Evolutionary conservation across 2,888 invertebrate genomes (phyloP), one percentile per base, ranked within the genome.

Genomic region (Lagria hirta): DNA sequence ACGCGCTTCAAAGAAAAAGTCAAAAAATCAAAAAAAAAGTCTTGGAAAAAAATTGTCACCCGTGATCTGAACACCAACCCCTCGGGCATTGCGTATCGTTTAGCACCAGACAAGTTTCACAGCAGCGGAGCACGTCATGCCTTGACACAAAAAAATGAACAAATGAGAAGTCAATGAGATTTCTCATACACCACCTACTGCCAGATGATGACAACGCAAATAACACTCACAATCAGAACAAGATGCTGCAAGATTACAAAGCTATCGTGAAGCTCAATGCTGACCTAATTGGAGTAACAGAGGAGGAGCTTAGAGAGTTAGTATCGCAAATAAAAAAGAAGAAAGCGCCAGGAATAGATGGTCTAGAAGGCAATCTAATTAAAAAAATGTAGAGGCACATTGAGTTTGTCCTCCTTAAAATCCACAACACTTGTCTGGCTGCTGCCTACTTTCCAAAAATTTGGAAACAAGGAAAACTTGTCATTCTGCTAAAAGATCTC

Each of bases 381-480:
- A n/a, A n/a, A n/a, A n/a, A n/a, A n/a, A n/a, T n/a, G n/a, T n/a
- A n/a, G n/a, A n/a, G n/a, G n/a, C n/a, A n/a, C n/a, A n/a, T n/a
- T n/a, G n/a, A n/a, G n/a, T n/a, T n/a, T n/a, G n/a, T n/a, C 5
- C 3, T 33, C 3, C 10, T 14, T 7, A 33, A 15, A 33, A 33
- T 33, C 5, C 22, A 15, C 23, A 23, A 20, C 16, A 23, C 4
- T 3, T 34, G 34, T 10, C 18, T 3, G 22, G 15, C 3, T 2
- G 5, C 3, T 5, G 8, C 7, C n/a, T 22, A 34, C 13, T 34
- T 34, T 34, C 34, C 34, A 14, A 34, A 2, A 6, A 23, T 5
- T 5, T 34, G 34, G 34, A 34, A 34, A 15, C 6, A 23, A 12
- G 34, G 23, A 4, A 34, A 23, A 3, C 23, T 34, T 2, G 14